Base-by-base conservation (phyloP, 2,113 vertebrate genomes). In the Cephalopholis sonnerati region DNA sequence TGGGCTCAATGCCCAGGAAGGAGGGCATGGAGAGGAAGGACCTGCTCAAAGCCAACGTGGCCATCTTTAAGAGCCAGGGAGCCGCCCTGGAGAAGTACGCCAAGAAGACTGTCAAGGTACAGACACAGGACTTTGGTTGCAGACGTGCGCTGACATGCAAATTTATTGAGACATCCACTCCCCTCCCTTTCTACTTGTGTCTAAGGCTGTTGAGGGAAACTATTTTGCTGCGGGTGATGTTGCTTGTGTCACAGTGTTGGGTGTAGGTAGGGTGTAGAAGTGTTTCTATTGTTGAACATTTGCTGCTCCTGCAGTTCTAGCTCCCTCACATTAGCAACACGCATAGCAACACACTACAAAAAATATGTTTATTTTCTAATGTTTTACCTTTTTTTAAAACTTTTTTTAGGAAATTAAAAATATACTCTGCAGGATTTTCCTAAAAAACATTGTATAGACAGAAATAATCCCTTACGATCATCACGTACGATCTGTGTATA, bases 1-100 rank as follows among this genome's bases (percentile, higher is more conserved):
- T 99, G 90, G 98, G 98, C 53, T 98, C 98, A 78, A 99, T 99
- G 98, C 98, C 98, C 77, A 96, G 98, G 86, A 97, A 94, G 88
- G 98, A 99, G 36, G 98, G 98, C 80, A 99, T 99, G 98, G 98
- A 99, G 91, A 96, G 98, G 87, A 99, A 99, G 92, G 98, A 99
- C 93, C 95, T 99, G 50, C 96, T 99, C 39, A 98, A 99, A 92
- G 98, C 98, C 61, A 99, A 99, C 24, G 97, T 98, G 85, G 97
- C 97, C 76, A 99, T 99, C 93, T 99, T 99, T 91, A 98, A 98
- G 92, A 96, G 95, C 76, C 98, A 99, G 91, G 98, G 98, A 58
- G 79, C 95, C 29, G 98, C 98, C 32, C 93, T 99, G 94, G 97
- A 99, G 13, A 98, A 98, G 77, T 97, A 96, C 29, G 96, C 98